Percentiles rank a stretch among this genome's conserved stretches.
Conservation (phyloP, 30 jellyfish, hydroid and myxozoan species). For the Hydra vulgaris region DNA sequence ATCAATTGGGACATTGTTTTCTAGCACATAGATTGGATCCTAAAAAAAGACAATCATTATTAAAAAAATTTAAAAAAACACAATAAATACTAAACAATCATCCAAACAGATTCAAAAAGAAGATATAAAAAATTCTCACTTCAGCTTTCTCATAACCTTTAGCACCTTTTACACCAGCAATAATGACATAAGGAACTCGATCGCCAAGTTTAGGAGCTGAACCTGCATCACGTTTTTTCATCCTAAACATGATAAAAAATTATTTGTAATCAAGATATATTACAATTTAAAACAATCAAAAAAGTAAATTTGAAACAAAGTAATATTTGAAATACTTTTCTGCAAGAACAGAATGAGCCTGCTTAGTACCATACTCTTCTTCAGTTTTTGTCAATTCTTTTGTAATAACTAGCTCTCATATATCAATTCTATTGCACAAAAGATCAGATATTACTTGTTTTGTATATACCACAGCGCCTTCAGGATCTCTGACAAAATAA, state of each 20-base stretch:
- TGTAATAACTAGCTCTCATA: slow-evolving; percentile 81
- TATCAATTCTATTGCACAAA: slow-evolving; percentile 81
- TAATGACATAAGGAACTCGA: slow-evolving; percentile 93
- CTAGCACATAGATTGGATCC: slow-evolving; percentile 96
- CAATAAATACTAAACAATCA: too few relatives aligned
- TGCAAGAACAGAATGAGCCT: slow-evolving; percentile 95
- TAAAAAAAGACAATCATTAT: slow-evolving; percentile 21
- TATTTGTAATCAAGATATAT: neutral
- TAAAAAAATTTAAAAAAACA: neutral
- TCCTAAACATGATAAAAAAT: slow-evolving; percentile 25
- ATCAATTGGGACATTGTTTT: slow-evolving; percentile 88
- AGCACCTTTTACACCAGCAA: slow-evolving; percentile 92
- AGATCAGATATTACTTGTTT: slow-evolving; percentile 89
- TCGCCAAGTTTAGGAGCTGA: slow-evolving; percentile 99
- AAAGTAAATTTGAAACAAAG: neutral
- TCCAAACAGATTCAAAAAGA: too few relatives aligned
- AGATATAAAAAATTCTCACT: slow-evolving; percentile 29
- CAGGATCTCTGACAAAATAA: slow-evolving; percentile 62
- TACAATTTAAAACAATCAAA: neutral
- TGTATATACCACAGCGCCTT: slow-evolving; percentile 83
- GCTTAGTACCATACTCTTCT: slow-evolving; percentile 91
- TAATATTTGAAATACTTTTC: slow-evolving; percentile 39
- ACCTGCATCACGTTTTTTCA: slow-evolving; percentile 96
- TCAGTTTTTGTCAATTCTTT: slow-evolving; percentile 88
- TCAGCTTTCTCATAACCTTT: slow-evolving; percentile 97